Evolutionary conservation across 2,113 vertebrate genomes (phyloP), one percentile per base, ranked within the genome.

Genomic region (Camelus bactrianus): DNA sequence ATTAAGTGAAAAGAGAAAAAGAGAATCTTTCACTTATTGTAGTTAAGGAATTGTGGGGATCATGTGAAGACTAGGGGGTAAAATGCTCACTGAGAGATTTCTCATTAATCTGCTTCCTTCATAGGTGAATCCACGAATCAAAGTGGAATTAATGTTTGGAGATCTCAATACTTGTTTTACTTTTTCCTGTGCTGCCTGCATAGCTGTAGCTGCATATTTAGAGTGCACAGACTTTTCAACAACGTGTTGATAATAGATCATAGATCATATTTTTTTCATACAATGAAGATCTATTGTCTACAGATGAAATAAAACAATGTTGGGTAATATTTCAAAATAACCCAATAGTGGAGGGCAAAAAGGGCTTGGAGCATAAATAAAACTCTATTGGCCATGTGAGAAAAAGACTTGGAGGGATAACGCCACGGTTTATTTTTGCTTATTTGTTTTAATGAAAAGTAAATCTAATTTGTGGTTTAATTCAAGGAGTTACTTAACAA

Each of bases 51-150:
- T 38, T 75, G 76, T 79, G 28, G 72, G 32, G n/a, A 4, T 69
- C 14, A 62, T 35, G 24, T 38, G 32, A 97, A 72, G n/a, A 95
- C 65, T 89, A 91, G 28, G 38, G 62, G 83, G 17, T 83, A 73
- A 73, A 73, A 46, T 42, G 3, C 8, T 80, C 19, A n/a, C 17
- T 48, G 35, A 94, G 11, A 12, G 14, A 67, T 48, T 88, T 72
- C 48, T 70, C 54, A 35, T 76, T 65, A 83, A 58, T 6, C 10
- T 16, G 50, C 6, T 73, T 12, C 65, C 9, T 70, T 58, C 8
- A 28, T 12, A 52, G 9, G 2, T n/a, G 26, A 80, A 80, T 69
- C 2, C 30, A 60, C 11, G 38, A 22, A 42, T 8, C 58, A 83
- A 76, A 88, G 4, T 52, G 32, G 81, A 96, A 76, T 54, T 10